Evolutionary conservation across 1,140 invertebrate genomes (phyloP).

Genomic region (Sesamia nonagrioides): DNA sequence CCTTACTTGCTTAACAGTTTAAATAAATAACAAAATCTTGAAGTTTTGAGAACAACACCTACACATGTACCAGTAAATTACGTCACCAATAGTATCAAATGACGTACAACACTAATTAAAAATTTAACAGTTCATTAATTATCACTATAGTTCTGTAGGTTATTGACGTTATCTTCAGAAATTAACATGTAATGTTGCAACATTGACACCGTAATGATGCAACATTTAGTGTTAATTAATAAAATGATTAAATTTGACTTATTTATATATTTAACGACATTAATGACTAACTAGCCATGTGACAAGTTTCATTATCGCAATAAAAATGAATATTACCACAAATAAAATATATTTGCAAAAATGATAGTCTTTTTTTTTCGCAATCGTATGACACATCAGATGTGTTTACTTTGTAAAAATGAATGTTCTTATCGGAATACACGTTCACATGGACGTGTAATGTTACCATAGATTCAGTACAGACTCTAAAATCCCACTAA

Average conservation of each 20-base stretch:
- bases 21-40: no score
- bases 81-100: neutral
- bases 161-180: constrained; percentile 30
- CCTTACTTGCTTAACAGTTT: no score
- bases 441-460: no score
- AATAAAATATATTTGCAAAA: neutral
- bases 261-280: neutral
- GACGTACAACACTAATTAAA: constrained; percentile 12
- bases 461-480: no score
- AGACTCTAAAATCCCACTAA: no score
- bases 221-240: neutral
- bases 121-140: constrained; percentile 15
- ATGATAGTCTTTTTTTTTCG: neutral
- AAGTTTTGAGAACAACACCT: no score
- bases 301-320: no score
- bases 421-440: no score
- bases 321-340: neutral
- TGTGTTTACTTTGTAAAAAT: neutral
- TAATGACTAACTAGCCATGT: no score
- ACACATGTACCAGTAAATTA: no score
- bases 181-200: constrained; percentile 12
- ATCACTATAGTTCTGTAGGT: neutral
- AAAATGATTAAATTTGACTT: neutral
- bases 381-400: neutral
- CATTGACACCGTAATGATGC: constrained; percentile 16